Base-by-base conservation (phyloP, 2,113 vertebrate genomes). In the Oxyura jamaicensis region DNA sequence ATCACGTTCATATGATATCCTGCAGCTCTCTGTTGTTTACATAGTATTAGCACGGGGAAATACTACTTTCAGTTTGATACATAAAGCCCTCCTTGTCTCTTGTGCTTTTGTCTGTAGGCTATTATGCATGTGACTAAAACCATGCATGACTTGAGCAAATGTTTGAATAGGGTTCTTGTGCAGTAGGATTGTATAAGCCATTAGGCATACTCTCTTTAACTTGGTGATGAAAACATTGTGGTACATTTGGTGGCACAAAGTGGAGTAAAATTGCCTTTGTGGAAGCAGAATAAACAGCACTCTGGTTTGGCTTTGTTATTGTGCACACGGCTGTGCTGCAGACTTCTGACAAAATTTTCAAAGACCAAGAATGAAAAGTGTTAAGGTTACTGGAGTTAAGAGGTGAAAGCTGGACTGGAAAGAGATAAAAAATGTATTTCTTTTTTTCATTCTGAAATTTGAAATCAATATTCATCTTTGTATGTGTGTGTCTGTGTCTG, bases 111-210 rank as follows among this genome's bases (percentile, higher is more conserved):
- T 97, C 85, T 95, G 83, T 85, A 83, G 94, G 73, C 96, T 82
- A 88, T 91, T 93, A 88, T 87, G 83, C 92, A 87, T 90, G 94
- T 96, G 96, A 96, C 93, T 94, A 94, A 96, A 96, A 73, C 82
- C 93, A 87, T 82, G 93, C 82, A 92, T 93, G 93, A 92, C 89
- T 97, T 96, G 93, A 96, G 88, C 83, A 96, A 97, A 96, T 93
- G 95, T 96, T 97, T 97, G 93, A 97, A 97, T 94, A 94, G 93
- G 81, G 74, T 86, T 95, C 93, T 97, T 97, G 87, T 96, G 93
- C 95, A 97, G 90, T 50, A 86, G 67, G 79, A 75, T 94, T 88
- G 52, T 90, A 88, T 95, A 86, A 97, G 82, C 84, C 81, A 94
- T 93, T 92, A 91, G 91, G 58, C 93, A 59, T 83, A 91, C 41